A percentile compares a stretch with the other conserved stretches of the same genome.
Evolutionary conservation across 2,888 invertebrate genomes (phyloP).

Genomic region (Cosmia pyralina): DNA sequence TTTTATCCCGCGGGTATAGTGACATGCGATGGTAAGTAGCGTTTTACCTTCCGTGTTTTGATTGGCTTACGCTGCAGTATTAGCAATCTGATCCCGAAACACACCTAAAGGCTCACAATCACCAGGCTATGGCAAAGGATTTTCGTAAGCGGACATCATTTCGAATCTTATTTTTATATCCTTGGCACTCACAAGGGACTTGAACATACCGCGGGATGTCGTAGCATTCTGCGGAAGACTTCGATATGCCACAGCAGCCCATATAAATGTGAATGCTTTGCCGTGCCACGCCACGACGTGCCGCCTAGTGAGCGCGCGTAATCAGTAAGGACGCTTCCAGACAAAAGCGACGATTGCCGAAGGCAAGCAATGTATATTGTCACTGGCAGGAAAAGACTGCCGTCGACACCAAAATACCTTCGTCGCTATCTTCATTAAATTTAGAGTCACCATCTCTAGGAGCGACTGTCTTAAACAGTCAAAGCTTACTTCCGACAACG

Average conservation of each 20-base stretch:
- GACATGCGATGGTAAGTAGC: background rate
- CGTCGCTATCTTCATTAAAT: constrained; percentile 5
- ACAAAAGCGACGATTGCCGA: background rate
- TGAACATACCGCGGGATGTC: no score
- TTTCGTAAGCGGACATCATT: background rate
- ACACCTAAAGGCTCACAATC: background rate
- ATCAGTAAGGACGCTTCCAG: background rate
- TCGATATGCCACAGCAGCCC: no score
- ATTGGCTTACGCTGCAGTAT: no score
- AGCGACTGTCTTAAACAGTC: constrained; percentile 26
- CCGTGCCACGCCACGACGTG: no score
- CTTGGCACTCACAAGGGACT: background rate
- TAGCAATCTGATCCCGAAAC: background rate
- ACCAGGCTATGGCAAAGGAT: background rate
- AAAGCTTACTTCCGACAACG: constrained; percentile 23
- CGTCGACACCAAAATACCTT: constrained; percentile 16
- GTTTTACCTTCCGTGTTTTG: background rate
- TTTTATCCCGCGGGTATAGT: constrained; percentile 11
- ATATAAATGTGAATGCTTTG: background rate
- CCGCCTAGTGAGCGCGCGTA: background rate
- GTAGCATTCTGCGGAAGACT: no score
- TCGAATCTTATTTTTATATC: background rate
- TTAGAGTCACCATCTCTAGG: constrained; percentile 13
- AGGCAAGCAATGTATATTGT: constrained; percentile 12
- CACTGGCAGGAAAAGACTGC: constrained; percentile 18